Conservation (phyloP, 1,140 invertebrate species). For the Fragariocoptes setiger region DNA sequence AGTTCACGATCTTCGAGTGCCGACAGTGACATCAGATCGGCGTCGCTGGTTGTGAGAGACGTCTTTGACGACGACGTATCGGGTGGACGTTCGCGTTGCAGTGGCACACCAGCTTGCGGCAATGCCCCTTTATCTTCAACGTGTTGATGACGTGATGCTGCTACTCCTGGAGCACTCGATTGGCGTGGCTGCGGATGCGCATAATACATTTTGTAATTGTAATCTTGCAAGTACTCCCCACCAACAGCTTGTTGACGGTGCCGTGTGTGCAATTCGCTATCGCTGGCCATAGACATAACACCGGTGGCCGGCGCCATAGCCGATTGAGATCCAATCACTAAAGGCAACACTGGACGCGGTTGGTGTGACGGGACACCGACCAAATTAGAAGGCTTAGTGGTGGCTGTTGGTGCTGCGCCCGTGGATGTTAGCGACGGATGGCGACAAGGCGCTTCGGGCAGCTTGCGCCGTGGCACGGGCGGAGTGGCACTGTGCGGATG, state of each 20-base stretch:
- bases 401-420: neutral
- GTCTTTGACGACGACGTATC: neutral
- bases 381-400: no score
- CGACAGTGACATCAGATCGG: neutral
- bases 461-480: no score
- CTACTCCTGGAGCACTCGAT: neutral
- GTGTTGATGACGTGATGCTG: neutral
- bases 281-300: neutral
- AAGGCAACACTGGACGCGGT: neutral
- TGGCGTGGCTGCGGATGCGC: neutral
- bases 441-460: no score
- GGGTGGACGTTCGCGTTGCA: neutral
- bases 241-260: neutral
- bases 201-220: neutral
- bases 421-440: no score
- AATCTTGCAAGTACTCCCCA: neutral
- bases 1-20: neutral
- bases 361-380: neutral
- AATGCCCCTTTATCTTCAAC: neutral
- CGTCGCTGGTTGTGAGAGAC: neutral
- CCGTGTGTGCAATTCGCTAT: neutral
- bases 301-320: neutral
- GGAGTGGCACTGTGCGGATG: no score
- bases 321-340: neutral
- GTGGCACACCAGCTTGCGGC: neutral